Evolutionary conservation across 2,797 vertebrate species (phyloP).

Genomic region (Chelon auratus): DNA sequence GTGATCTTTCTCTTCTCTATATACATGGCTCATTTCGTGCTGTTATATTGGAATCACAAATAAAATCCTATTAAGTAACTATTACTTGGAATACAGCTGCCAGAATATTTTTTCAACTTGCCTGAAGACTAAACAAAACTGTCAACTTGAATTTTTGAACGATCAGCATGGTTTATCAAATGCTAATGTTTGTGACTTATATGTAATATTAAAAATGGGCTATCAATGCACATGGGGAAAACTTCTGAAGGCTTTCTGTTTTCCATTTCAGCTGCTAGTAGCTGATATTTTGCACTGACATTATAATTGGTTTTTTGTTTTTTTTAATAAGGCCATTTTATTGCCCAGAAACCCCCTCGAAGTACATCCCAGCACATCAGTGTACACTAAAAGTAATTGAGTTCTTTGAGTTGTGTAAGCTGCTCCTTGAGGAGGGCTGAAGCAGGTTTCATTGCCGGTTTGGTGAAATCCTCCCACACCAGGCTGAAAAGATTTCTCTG

Average conservation of each 20-base stretch:
- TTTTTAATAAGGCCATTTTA: conserved; percentile 33
- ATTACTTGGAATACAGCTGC: too few relatives aligned
- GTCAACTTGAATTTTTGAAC: not conserved
- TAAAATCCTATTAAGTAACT: too few relatives aligned
- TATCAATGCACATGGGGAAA: not conserved
- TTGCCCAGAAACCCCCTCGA: conserved; percentile 36
- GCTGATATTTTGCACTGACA: conserved; percentile 18
- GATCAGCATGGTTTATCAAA: not conserved
- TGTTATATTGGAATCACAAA: too few relatives aligned
- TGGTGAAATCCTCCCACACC: conserved; percentile 50
- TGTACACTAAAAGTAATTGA: conserved; percentile 51
- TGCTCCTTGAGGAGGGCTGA: conserved; percentile 39
- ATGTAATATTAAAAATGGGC: not conserved
- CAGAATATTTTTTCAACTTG: not conserved
- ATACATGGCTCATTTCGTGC: too few relatives aligned
- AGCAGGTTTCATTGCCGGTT: conserved; percentile 43
- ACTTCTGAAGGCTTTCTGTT: conserved; percentile 9
- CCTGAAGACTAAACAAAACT: not conserved
- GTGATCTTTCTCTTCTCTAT: too few relatives aligned
- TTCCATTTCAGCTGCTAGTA: not conserved
- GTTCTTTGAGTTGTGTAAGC: conserved; percentile 30
- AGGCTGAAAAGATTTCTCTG: conserved; percentile 51
- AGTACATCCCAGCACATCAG: conserved; percentile 34
- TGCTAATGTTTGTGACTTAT: not conserved
- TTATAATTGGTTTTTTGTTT: conserved; percentile 37